Evolutionary conservation across 1,140 invertebrate genomes (phyloP), one percentile per base, ranked within the genome.

Genomic region (Aphaenogaster rudis): DNA sequence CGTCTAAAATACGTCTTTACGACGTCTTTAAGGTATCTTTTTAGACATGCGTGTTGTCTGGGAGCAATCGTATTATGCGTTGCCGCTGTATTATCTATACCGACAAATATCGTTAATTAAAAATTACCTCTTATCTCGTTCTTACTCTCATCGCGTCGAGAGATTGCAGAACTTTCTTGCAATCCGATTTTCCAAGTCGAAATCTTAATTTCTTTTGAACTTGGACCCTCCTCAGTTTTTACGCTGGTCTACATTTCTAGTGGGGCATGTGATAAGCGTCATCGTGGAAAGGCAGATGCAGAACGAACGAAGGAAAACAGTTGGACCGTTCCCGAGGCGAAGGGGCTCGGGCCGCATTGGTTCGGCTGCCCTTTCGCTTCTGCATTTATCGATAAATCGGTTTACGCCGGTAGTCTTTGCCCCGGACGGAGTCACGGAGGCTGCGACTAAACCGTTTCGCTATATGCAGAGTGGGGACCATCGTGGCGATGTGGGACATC

Each of bases 361-460:
- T 33, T 48, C 33, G 36, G 71, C 50, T 28, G 57, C 50, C 76
- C 63, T 54, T 59, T 71, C 54, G 64, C 36, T 78, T 72, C 48
- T 64, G 42, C 48, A 48, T 69, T 54, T 42, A 88, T 80, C 74
- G 50, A 88, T 79, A 72, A 88, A 80, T 86, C 42, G 39, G 57
- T 67, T 42, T 33, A 57, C 45, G 59, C 21, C 48, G 61, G 67
- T 81, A 82, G 77, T 88, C 88, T 88, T 88, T 87, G 88, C 77
- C 78, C 84, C 74, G 63, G 17, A 28, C n/a, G 13, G 52, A 69
- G 72, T 69, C 33, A 57, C n/a, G 7, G 50, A 66, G 67, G 59
- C 17, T 71, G 21, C 15, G 15, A 54, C 21, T 59, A 71, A 88
- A 77, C 17, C 3, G 50, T 59, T 69, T 76, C n/a, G 11, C 50